Base-by-base conservation (phyloP, 2,113 vertebrate genomes). In the Osmerus eperlanus region DNA sequence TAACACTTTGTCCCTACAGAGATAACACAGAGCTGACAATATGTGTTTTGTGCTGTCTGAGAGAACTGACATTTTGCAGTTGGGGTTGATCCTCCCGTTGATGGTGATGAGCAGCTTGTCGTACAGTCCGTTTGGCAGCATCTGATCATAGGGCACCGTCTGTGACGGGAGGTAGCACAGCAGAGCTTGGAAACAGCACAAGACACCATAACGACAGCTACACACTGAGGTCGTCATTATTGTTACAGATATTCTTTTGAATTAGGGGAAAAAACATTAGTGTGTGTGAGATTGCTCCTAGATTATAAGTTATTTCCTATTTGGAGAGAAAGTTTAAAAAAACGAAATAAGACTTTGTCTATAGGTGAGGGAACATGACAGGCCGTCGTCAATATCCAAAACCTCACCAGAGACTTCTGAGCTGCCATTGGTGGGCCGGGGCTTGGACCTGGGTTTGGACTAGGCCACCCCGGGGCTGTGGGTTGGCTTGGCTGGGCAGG, bases 31-130 rank as follows among this genome's bases (percentile, higher is more conserved):
- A 47, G 7, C 41, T 47, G 41, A 47, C 4, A 12, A 47, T 47
- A 47, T 11, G 41, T 12, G 7, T 47, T 11, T 47, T 47, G 41
- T 47, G 41, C 41, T 47, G 9, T 47, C 41, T 47, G 41, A 51
- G 56, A 25, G 7, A 25, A 72, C 83, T 81, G 60, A 86, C 86
- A 0, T 13, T 51, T 75, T 71, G 11, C 76, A 51, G 18, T 85
- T 36, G 3, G 81, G 78, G 21, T 77, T 81, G 54, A 83, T 3
- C 16, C 61, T 47, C 28, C 83, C 86, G 6, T 11, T 4, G 61
- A 88, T 54, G 4, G 81, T 88, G 62, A 85, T 78, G 12, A 86
- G 54, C 70, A 86, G 25, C n/a, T 75, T 81, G 71, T 88, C 75
- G 29, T 60, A 79, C 12, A 72, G 58, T 54, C 86, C 86, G 4